Percentiles rank a stretch among this genome's conserved stretches.
Evolutionary conservation across 2,797 vertebrate genomes (phyloP).

Genomic region (Sylvilagus floridanus): DNA sequence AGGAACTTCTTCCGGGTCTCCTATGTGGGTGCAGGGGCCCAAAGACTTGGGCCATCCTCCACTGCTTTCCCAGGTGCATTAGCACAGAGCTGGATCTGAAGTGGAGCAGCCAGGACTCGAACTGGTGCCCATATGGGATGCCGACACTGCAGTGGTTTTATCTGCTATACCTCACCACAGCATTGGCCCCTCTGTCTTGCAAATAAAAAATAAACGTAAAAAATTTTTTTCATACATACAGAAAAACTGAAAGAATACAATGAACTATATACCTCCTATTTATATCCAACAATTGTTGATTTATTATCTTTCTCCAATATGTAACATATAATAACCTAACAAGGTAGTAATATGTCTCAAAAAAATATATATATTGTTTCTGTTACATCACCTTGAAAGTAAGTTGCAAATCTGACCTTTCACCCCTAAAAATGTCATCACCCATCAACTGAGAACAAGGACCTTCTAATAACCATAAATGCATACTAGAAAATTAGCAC

Average conservation of each 20-base stretch:
- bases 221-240: not conserved
- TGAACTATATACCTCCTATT: not conserved
- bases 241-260: not conserved
- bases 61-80: no score
- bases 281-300: not conserved
- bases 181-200: not conserved
- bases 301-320: not conserved
- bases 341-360: not conserved
- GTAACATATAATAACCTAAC: not conserved
- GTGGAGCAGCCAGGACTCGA: no score
- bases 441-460: not conserved
- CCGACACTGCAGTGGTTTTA: no score
- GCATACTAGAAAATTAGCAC: not conserved
- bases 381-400: constrained; percentile 15
- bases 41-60: no score
- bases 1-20: no score
- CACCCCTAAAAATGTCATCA: not conserved
- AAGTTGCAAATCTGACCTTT: not conserved
- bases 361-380: not conserved
- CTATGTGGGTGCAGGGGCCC: no score
- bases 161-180: no score
- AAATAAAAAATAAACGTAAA: not conserved
- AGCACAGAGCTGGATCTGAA: no score
- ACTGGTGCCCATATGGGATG: no score
- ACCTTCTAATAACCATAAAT: not conserved